Evolutionary conservation across 2,113 vertebrate genomes (phyloP), one percentile per base, ranked within the genome.

Genomic region (Rhombomys opimus): DNA sequence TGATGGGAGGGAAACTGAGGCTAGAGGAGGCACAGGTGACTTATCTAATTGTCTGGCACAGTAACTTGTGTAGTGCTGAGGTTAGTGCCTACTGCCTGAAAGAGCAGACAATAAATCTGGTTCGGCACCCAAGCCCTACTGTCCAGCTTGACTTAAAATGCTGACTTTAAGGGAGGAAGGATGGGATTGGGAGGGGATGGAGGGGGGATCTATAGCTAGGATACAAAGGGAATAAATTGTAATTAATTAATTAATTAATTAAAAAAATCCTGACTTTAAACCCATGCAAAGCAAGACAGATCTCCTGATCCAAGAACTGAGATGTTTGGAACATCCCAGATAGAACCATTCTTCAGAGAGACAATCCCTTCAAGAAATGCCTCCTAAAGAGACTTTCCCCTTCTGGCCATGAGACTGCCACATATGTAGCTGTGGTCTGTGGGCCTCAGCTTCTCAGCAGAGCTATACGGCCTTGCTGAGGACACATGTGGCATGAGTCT

Each of bases 401-500:
- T 57, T 81, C 54, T 41, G 35, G 52, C 50, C 15, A 72, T 46
- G 30, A 88, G 38, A 22, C 22, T 22, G 7, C 63, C 23, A 38
- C 18, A 18, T 59, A 52, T 75, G 14, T 15, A 76, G 90, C 2
- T 57, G n/a, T 41, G 30, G 78, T 15, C 78, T 7, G 8, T 18
- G 23, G 90, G 59, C 12, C 11, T 4, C 25, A 15, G 61, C 30
- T 63, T 50, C 59, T 6, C 80, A 70, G 68, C 3, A 17, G 2
- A 2, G 35, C 17, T 41, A 32, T 41, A 22, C 65, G 59, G 30
- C 11, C 67, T 68, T 17, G n/a, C 27, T 3, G 0, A 12, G 81
- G 41, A 20, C 50, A 38, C 11, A 4, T 0, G 2, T 52, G 25
- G 11, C 5, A 11, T 57, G 9, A 0, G 52, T 75, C 77, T 86